A percentile compares a stretch with the other conserved stretches of the same genome.
Conservation (phyloP, 2,888 invertebrate species). For the Cyaniris semiargus region DNA sequence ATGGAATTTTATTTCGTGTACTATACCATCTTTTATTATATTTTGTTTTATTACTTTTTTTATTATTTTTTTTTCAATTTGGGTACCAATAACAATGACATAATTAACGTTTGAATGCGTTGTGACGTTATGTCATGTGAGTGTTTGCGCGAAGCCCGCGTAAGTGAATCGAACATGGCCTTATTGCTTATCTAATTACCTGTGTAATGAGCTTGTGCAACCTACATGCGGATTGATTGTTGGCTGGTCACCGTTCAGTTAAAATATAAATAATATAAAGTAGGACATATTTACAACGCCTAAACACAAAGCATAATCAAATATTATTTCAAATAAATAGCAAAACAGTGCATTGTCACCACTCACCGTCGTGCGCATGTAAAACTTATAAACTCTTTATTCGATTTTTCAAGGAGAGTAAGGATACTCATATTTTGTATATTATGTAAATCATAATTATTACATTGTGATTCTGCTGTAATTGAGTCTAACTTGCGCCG, state of each 20-base stretch:
- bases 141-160: slow-evolving; percentile 8
- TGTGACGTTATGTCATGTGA: background rate
- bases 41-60: background rate
- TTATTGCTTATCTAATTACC: slow-evolving; percentile 25
- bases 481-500: too few species aligned
- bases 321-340: background rate
- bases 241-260: background rate
- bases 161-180: slow-evolving; percentile 25
- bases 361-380: background rate
- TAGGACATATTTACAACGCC: background rate
- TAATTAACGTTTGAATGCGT: background rate
- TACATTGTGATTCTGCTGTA: too few species aligned
- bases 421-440: too few species aligned
- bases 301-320: background rate
- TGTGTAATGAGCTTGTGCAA: slow-evolving; percentile 17
- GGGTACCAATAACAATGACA: background rate
- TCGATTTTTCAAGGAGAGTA: too few species aligned
- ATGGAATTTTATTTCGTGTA: background rate
- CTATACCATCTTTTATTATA: background rate
- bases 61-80: background rate
- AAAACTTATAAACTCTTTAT: background rate
- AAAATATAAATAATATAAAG: background rate
- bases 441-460: too few species aligned
- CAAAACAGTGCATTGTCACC: background rate
- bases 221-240: slow-evolving; percentile 18